A percentile compares a stretch with the other conserved stretches of the same genome.
Evolutionary conservation across 2,888 invertebrate species (phyloP).

Genomic region (Punctoribates punctum): DNA sequence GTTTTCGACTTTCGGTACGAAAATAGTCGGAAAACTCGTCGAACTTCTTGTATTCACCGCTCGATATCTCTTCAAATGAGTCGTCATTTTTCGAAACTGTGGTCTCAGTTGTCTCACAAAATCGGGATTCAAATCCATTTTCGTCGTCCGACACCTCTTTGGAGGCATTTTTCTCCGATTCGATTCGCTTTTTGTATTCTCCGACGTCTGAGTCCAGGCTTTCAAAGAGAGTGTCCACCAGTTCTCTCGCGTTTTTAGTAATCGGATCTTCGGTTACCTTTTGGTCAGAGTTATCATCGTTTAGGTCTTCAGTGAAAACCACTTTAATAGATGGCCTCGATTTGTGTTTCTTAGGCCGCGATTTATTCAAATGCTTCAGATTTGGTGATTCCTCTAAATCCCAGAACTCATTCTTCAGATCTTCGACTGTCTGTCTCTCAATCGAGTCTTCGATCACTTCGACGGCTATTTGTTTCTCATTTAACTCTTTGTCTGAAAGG

Average conservation of each 20-base stretch:
- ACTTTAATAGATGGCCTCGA: constrained; percentile 2
- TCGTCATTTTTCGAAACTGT: neutral
- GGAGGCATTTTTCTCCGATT: neutral
- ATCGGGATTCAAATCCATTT: neutral
- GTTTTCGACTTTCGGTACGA: neutral
- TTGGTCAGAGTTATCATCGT: neutral
- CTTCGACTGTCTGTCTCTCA: neutral
- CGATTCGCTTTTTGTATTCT: neutral
- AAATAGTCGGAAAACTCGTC: constrained; percentile 23
- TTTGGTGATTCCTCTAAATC: neutral
- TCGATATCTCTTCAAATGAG: constrained; percentile 22
- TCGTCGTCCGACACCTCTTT: neutral
- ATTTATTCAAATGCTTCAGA: constrained; percentile 18
- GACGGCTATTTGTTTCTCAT: neutral
- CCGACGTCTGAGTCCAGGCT: neutral
- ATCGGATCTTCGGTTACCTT: neutral
- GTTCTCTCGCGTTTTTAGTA: neutral
- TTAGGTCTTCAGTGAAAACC: neutral
- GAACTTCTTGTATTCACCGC: constrained; percentile 18
- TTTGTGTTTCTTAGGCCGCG: constrained; percentile 6
- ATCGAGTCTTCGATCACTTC: neutral
- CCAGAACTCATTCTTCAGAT: neutral
- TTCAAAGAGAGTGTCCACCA: constrained; percentile 7
- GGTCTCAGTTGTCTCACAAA: neutral
- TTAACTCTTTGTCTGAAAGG: neutral